Evolutionary conservation across 2,888 invertebrate genomes (phyloP), one percentile per base, ranked within the genome.

Genomic region (Protophormia terraenovae): DNA sequence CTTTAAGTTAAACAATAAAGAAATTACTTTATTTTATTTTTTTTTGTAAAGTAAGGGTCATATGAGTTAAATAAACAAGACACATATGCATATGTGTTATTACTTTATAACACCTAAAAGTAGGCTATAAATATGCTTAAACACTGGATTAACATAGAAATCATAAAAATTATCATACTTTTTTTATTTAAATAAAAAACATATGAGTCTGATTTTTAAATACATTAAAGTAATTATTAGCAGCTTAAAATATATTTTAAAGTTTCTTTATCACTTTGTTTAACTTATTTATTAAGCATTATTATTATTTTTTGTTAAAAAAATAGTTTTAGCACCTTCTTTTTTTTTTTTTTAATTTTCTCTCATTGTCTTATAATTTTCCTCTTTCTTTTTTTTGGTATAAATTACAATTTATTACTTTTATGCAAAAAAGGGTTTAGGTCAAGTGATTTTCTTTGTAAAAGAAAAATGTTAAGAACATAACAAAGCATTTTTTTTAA

Each of bases 111-210:
- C 89, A 50, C 88, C 88, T 45, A 88, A 89, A 90, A 90, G 88
- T 88, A 88, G 83, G 91, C 88, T 87, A 90, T 91, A 91, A 91
- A 90, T 90, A 89, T 80, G 38, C 10, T 67, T 78, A 60, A 60
- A 75, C 12, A 29, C 55, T 27, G 76, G 82, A 83, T 83, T 77
- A 77, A 38, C 64, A 76, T 55, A 8, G 71, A 38, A 76, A 60
- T 50, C 67, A 60, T 81, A 75, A 81, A 62, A 71, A 62, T 53
- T 27, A 67, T 32, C 64, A 62, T 66, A 64, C 24, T 55, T n/a
- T 24, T 71, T 55, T 38, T 38, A 53, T 53, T 53, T 58, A 27
- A 29, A 75, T 12, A 29, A 14, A 24, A 10, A 67, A 38, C 76
- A 82, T 62, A 82, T 76, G 76, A 22, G 76, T 32, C 69, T 45